Evolutionary conservation across 1,140 invertebrate species (phyloP).

Genomic region (Chrysoperla carnea): DNA sequence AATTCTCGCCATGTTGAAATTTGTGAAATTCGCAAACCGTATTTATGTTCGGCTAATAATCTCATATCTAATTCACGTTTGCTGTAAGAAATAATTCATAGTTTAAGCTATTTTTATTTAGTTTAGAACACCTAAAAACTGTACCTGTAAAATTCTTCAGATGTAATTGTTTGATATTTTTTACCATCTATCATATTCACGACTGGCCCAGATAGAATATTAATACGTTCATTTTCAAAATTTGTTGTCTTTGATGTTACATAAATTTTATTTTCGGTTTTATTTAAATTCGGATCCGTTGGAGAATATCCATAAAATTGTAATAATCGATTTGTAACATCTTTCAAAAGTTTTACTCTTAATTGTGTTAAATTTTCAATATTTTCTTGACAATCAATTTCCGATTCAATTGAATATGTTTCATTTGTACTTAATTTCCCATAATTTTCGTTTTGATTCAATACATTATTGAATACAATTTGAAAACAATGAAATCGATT

Average conservation of each 20-base stretch:
- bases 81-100: conserved; percentile 23
- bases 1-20: conserved; percentile 9
- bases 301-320: conserved; percentile 1
- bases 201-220: conserved; percentile 13
- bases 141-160: conserved; percentile 10
- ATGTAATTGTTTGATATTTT: conserved; percentile 9
- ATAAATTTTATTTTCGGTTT: conserved; percentile 1
- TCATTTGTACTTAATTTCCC: conserved; percentile 4
- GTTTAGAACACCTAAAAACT: too few species aligned
- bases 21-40: conserved; percentile 26
- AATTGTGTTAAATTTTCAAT: conserved; percentile 9
- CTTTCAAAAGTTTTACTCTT: conserved; percentile 8
- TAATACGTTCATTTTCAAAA: background rate
- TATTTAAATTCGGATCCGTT: conserved; percentile 1
- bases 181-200: conserved; percentile 11
- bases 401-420: conserved; percentile 3
- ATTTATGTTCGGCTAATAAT: conserved; percentile 38
- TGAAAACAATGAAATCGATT: conserved; percentile 6
- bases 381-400: conserved; percentile 1
- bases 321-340: conserved; percentile 8
- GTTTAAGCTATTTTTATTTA: too few species aligned
- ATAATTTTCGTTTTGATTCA: conserved; percentile 7
- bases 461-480: conserved; percentile 6
- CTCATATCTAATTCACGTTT: conserved; percentile 34
- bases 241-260: conserved; percentile 5